phyloP scores from a whole-genome alignment of 2,113 vertebrate genomes.

The Pteruthius melanotis region DNA sequence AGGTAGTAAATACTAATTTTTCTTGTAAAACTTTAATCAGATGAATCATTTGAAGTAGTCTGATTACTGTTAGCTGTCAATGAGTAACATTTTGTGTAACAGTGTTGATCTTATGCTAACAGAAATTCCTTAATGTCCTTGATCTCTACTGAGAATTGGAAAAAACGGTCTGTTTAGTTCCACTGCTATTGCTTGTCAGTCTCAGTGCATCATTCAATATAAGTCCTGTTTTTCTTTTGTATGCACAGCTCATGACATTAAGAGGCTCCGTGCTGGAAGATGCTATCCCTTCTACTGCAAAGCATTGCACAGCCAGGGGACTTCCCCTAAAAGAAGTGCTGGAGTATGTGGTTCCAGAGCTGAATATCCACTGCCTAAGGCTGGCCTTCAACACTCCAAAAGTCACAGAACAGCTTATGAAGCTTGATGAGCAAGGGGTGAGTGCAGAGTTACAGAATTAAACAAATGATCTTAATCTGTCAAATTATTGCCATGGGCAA shows the following conservation, averaged over 20 bases:
- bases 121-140: neutral
- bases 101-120: neutral
- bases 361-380: conserved; percentile 88
- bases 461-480: neutral
- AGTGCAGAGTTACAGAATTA: conserved; percentile 4
- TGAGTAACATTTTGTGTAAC: neutral
- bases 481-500: neutral
- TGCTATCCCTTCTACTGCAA: conserved; percentile 89
- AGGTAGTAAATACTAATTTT: neutral
- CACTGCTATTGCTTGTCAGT: neutral
- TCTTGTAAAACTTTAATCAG: neutral
- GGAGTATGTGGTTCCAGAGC: conserved; percentile 89
- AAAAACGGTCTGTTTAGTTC: neutral
- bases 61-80: neutral
- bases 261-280: conserved; percentile 91
- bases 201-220: neutral
- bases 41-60: neutral
- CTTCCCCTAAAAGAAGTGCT: conserved; percentile 92
- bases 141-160: neutral
- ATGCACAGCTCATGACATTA: conserved; percentile 85
- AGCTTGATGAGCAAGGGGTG: conserved; percentile 95
- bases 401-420: conserved; percentile 96
- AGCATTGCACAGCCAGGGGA: conserved; percentile 88
- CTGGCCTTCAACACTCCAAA: conserved; percentile 94
- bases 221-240: neutral